Conservation (phyloP, 2,888 invertebrate species). For the Gonocerus acuteangulatus region DNA sequence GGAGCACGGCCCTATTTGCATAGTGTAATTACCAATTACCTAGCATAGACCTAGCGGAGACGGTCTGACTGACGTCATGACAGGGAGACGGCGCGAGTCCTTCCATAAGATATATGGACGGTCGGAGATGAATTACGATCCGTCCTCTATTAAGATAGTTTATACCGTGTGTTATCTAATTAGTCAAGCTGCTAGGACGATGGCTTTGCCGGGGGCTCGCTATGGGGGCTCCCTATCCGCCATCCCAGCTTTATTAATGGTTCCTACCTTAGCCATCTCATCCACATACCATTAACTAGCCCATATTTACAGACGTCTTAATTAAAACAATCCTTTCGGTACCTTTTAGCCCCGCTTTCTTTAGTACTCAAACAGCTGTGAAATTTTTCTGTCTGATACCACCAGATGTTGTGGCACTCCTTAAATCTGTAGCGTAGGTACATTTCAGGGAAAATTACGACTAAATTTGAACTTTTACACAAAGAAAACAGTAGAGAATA, state of each 20-base stretch:
- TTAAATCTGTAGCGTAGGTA: too few species aligned
- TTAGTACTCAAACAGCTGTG: too few species aligned
- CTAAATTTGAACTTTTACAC: too few species aligned
- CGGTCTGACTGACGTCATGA: not conserved
- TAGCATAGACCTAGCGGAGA: not conserved
- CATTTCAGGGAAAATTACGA: too few species aligned
- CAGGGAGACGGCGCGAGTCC: not conserved
- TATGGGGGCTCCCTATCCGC: not conserved
- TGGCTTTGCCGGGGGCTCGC: not conserved
- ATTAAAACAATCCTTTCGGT: constrained; percentile 19
- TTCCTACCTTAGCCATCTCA: constrained; percentile 1
- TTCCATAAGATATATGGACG: constrained; percentile 18
- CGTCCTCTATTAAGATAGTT: constrained; percentile 31
- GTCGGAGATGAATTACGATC: constrained; percentile 10
- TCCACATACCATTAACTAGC: constrained; percentile 2
- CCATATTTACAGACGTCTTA: constrained; percentile 11
- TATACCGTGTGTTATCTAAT: constrained; percentile 31
- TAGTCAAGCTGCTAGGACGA: constrained; percentile 16
- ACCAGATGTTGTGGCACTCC: too few species aligned
- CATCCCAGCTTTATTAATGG: constrained; percentile 13
- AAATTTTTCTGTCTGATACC: too few species aligned
- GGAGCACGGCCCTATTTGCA: constrained; percentile 15
- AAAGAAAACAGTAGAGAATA: too few species aligned
- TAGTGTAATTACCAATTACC: constrained; percentile 26
- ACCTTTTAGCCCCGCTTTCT: too few species aligned